Base-by-base conservation (phyloP, 2,888 invertebrate species). In the Sclerodermus sp. region DNA sequence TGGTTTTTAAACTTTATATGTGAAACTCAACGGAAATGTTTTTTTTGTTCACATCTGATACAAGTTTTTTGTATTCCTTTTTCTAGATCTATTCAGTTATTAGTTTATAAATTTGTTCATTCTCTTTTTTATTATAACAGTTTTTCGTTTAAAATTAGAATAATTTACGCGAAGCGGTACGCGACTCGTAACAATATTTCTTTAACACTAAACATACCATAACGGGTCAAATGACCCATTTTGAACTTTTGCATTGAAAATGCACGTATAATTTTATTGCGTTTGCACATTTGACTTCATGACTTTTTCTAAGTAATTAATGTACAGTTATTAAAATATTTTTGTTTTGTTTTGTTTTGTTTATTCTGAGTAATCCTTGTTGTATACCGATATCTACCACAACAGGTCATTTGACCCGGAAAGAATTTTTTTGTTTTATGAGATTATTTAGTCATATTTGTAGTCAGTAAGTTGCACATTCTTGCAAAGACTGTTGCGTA, bases 141-240 rank as follows among this genome's bases (percentile, higher is more conserved):
- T n/a, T n/a, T n/a, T n/a, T n/a, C n/a, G n/a, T n/a, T n/a, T n/a
- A n/a, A n/a, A n/a, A n/a, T n/a, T n/a, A n/a, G n/a, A n/a, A n/a
- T n/a, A n/a, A n/a, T n/a, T n/a, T n/a, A n/a, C n/a, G n/a, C n/a
- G n/a, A n/a, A n/a, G n/a, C n/a, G n/a, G n/a, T n/a, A n/a, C n/a
- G n/a, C n/a, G n/a, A n/a, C n/a, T n/a, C n/a, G n/a, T n/a, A n/a
- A n/a, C n/a, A n/a, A n/a, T n/a, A n/a, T n/a, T n/a, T n/a, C n/a
- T n/a, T 23, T 36, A 40, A 16, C 40, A 40, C 40, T 40, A 18
- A 40, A 40, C 40, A 5, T 40, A 40, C 40, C 36, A n/a, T 36
- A 10, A 36, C 4, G 36, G 36, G 36, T 36, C 36, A 36, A 36
- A 36, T 10, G 36, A 40, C 14, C 40, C 40, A 18, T 40, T 40